phyloP scores from a whole-genome alignment of 2,797 vertebrate genomes.

The Melanotaenia parkinsoni region DNA sequence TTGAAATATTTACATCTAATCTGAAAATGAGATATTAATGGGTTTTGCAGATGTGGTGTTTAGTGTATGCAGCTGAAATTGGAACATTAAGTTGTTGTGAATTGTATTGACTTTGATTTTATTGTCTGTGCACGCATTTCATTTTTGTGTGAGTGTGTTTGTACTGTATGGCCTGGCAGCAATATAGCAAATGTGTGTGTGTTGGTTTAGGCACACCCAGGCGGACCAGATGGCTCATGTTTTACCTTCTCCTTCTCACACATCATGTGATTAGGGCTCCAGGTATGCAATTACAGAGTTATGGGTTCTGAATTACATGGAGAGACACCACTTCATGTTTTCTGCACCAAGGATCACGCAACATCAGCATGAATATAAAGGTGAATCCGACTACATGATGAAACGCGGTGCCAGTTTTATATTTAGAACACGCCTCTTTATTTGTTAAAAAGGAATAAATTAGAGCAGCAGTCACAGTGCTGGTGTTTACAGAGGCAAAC shows the following conservation, averaged over 20 bases:
- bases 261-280: slow-evolving; percentile 67
- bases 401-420: slow-evolving; percentile 19
- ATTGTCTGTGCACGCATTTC: slow-evolving; percentile 1
- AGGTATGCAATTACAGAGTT: slow-evolving; percentile 58
- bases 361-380: slow-evolving; percentile 20
- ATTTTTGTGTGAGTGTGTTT: background rate
- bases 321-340: slow-evolving; percentile 42
- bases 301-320: slow-evolving; percentile 61
- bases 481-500: slow-evolving; percentile 28
- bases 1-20: background rate
- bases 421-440: slow-evolving; percentile 22
- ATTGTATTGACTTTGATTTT: background rate
- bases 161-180: background rate
- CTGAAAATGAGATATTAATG: background rate
- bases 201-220: slow-evolving; percentile 33
- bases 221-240: slow-evolving; percentile 58
- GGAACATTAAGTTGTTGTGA: background rate
- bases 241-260: slow-evolving; percentile 66
- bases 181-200: slow-evolving; percentile 10
- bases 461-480: background rate
- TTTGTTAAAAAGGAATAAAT: background rate
- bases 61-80: background rate
- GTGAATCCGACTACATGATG: slow-evolving; percentile 23
- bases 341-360: slow-evolving; percentile 34
- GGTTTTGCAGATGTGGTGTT: background rate